Base-by-base conservation (phyloP, 2,113 vertebrate genomes). In the Myotis brandtii region DNA sequence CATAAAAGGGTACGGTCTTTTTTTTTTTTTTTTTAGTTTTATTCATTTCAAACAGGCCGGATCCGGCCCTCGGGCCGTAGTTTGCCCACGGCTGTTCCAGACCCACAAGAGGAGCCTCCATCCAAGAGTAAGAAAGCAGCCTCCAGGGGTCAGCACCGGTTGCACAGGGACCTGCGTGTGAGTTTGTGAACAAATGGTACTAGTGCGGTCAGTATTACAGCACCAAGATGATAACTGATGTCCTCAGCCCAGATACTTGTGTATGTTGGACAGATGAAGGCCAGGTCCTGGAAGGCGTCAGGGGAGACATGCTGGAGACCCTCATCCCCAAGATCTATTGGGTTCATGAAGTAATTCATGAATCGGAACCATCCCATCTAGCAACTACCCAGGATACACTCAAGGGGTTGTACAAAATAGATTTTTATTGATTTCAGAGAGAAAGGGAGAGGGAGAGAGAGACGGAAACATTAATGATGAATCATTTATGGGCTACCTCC, bases 141-240 rank as follows among this genome's bases (percentile, higher is more conserved):
- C 62, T 9, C 62, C 56, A 67, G 62, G 40, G 89, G 97, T 16
- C 98, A 98, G 14, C 98, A 98, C 87, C 99, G 99, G 99, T 97
- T 99, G 89, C 98, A 98, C 97, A 98, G 99, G 67, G 99, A 99
- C 97, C 96, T 99, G 64, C 99, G 98, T 37, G 99, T 99, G 84
- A 99, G 27, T 99, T 99, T 59, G 98, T 99, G 91, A 99, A 99
- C 98, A 99, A 98, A 97, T 34, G 97, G 52, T 98, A 99, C 94
- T 99, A 99, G 1, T 18, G 17, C 17, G 6, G 52, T 54, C 52
- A 54, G 48, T 99, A 99, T 97, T 99, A 99, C 98, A 99, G 99
- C 97, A 99, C 98, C 48, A 99, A 99, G 99, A 99, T 99, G 99
- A 98, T 98, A 17, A 95, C 99, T 27, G 99, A 99, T 16, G 99